Evolutionary conservation across 2,113 vertebrate species (phyloP).

Genomic region (Clarias gariepinus): DNA sequence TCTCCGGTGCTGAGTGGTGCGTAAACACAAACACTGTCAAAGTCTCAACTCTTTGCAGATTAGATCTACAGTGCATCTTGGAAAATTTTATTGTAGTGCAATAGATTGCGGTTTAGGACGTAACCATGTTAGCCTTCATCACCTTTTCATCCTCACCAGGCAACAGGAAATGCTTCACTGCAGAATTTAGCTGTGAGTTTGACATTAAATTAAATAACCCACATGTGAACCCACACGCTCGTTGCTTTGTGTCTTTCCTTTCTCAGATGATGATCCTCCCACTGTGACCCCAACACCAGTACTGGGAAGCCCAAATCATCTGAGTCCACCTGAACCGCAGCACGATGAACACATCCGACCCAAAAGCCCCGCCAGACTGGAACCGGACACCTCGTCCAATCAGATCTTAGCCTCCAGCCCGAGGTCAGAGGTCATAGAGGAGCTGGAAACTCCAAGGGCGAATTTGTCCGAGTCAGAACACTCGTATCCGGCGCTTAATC

Average conservation of each 20-base stretch:
- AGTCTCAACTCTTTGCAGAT: background rate
- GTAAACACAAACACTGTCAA: constrained; percentile 26
- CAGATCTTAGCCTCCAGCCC: constrained; percentile 59
- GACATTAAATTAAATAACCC: background rate
- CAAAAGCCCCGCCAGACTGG: constrained; percentile 48
- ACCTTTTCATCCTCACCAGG: background rate
- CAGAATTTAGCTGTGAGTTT: background rate
- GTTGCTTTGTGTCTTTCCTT: background rate
- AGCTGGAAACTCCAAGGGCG: constrained; percentile 66
- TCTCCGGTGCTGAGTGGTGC: constrained; percentile 76
- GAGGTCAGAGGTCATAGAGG: constrained; percentile 77
- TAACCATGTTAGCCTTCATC: background rate
- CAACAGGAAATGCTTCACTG: background rate
- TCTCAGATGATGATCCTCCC: constrained; percentile 66
- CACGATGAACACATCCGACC: constrained; percentile 42
- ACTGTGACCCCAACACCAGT: constrained; percentile 64
- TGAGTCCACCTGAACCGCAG: constrained; percentile 61
- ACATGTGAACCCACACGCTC: background rate
- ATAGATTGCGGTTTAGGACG: background rate
- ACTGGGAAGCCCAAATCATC: constrained; percentile 63
- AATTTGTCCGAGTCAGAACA: constrained; percentile 52
- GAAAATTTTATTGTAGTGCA: background rate
- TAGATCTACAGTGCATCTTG: background rate
- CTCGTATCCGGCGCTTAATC: constrained; percentile 62
- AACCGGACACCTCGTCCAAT: constrained; percentile 53